Percentiles rank a stretch among this genome's conserved stretches.
phyloP scores from a whole-genome alignment of 2,113 vertebrate species.

The Hypanus sabinus region DNA sequence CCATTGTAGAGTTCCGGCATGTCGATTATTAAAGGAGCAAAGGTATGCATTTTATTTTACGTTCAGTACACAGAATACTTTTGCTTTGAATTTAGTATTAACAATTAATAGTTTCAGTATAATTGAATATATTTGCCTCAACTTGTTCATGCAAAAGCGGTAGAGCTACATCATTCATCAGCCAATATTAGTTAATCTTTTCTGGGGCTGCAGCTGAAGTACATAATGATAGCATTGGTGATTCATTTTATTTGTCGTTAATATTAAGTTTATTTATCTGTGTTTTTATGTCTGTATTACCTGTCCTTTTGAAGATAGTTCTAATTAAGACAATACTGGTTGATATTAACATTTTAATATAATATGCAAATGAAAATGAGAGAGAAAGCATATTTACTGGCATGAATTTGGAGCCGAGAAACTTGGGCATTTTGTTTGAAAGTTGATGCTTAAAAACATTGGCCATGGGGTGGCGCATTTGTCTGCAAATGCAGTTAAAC shows the following conservation, averaged over 20 bases:
- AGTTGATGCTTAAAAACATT: neutral
- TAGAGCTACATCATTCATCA: neutral
- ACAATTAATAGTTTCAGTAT: neutral
- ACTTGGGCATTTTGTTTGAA: neutral
- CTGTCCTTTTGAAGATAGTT: neutral
- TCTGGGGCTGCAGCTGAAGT: neutral
- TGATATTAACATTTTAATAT: neutral
- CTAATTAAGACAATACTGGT: neutral
- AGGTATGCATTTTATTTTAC: conserved; percentile 56
- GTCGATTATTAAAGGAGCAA: conserved; percentile 72
- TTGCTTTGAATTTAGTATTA: neutral
- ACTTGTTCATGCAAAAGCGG: neutral
- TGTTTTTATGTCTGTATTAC: neutral
- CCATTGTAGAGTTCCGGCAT: conserved; percentile 62
- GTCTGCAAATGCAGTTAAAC: neutral
- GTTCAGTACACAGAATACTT: neutral
- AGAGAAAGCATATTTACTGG: neutral
- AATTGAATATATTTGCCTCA: neutral
- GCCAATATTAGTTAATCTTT: neutral
- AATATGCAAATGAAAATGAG: no score
- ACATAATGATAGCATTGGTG: neutral
- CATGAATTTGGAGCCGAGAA: neutral
- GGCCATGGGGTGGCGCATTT: neutral
- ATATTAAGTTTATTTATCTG: neutral
- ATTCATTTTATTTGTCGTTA: neutral